phyloP scores from a whole-genome alignment of 2,113 vertebrate genomes.

The Coptodon bakossiorum region DNA sequence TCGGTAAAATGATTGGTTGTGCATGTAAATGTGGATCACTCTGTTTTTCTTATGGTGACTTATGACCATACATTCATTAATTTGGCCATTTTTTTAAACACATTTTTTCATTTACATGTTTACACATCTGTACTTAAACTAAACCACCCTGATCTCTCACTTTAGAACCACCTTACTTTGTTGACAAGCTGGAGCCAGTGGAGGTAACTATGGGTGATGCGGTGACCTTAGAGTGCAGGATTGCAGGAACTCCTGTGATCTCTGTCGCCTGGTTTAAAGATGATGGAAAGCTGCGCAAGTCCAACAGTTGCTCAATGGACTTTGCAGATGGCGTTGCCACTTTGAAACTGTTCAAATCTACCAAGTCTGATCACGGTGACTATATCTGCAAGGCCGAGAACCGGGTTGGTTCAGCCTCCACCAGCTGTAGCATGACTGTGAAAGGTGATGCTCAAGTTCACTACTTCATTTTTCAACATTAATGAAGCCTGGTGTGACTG shows the following conservation, averaged over 20 bases:
- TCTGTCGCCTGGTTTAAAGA: conserved; percentile 85
- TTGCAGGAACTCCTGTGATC: conserved; percentile 84
- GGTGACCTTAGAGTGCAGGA: conserved; percentile 72
- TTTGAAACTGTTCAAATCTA: conserved; percentile 74
- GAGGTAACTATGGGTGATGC: conserved; percentile 75
- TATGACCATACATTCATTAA: neutral
- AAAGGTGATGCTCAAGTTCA: conserved; percentile 63
- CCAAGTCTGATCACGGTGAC: conserved; percentile 75
- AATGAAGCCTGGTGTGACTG: neutral
- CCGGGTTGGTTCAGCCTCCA: conserved; percentile 72
- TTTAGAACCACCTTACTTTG: conserved; percentile 82
- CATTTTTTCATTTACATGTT: neutral
- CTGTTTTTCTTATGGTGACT: neutral
- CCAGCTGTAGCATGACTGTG: conserved; percentile 75
- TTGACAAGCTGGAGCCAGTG: conserved; percentile 74
- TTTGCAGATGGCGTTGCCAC: conserved; percentile 80
- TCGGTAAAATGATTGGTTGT: conserved; percentile 52
- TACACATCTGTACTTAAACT: neutral
- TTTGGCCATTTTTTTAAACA: neutral
- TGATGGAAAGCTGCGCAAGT: conserved; percentile 79
- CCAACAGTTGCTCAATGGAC: conserved; percentile 79
- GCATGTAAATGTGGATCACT: conserved; percentile 16
- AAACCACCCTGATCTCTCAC: conserved; percentile 38
- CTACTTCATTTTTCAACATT: neutral
- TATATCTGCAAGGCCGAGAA: conserved; percentile 86